Evolutionary conservation across 2,113 vertebrate genomes (phyloP).

Genomic region (Tachysurus vachellii): DNA sequence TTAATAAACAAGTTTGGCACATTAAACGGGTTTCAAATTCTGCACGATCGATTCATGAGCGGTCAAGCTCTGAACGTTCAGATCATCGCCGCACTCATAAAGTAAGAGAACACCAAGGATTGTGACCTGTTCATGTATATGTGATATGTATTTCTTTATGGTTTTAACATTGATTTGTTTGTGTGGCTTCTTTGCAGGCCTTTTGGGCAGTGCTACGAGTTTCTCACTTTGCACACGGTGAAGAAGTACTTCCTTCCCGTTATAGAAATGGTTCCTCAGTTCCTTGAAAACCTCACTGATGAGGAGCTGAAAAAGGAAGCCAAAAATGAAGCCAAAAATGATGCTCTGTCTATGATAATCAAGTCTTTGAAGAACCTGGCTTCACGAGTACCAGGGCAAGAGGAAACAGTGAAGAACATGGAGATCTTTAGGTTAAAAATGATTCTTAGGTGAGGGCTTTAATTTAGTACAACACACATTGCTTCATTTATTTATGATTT

Average conservation of each 20-base stretch:
- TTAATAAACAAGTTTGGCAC: conserved; percentile 99
- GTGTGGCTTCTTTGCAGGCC: conserved; percentile 75
- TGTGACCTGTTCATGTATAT: not conserved
- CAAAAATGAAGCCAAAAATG: conserved; percentile 99
- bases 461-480: not conserved
- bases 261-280: conserved; percentile 99
- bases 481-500: conserved; percentile 21
- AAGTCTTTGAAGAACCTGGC: conserved; percentile 99
- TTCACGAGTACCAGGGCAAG: conserved; percentile 96
- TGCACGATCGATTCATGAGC: conserved; percentile 98
- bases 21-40: conserved; percentile 98
- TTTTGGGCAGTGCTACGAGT: conserved; percentile 99
- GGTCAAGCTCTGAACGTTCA: conserved; percentile 98
- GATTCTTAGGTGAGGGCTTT: conserved; percentile 94
- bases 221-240: conserved; percentile 98
- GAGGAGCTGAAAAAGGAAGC: conserved; percentile 99
- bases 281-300: conserved; percentile 99
- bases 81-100: conserved; percentile 99
- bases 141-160: not conserved
- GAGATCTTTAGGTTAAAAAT: conserved; percentile 99
- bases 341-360: conserved; percentile 99
- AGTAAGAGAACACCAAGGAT: conserved; percentile 76
- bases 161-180: not conserved
- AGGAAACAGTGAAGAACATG: conserved; percentile 99
- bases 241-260: conserved; percentile 99